Evolutionary conservation across 2,888 invertebrate genomes (phyloP).

Genomic region (Busseola fusca): DNA sequence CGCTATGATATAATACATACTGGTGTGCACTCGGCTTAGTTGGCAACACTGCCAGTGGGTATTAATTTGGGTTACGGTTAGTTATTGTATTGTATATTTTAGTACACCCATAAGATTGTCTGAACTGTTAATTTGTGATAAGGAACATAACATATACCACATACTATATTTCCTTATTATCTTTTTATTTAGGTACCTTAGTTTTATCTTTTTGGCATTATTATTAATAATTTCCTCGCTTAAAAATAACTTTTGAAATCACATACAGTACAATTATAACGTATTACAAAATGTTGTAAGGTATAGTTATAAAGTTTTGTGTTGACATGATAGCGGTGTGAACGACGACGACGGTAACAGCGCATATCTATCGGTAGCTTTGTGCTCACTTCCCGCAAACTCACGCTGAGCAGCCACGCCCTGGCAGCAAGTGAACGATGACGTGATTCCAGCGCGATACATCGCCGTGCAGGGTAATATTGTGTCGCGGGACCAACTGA

Average conservation of each 20-base stretch:
- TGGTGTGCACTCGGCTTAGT: slow-evolving; percentile 66
- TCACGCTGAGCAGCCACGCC: slow-evolving; percentile 79
- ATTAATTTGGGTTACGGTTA: slow-evolving; percentile 64
- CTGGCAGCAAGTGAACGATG: slow-evolving; percentile 81
- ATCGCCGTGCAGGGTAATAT: slow-evolving; percentile 85
- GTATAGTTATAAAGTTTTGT: slow-evolving; percentile 26
- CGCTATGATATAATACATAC: slow-evolving; percentile 64
- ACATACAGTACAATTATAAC: background rate
- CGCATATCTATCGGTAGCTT: slow-evolving; percentile 72
- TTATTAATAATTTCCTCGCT: background rate
- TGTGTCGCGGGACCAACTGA: slow-evolving; percentile 84
- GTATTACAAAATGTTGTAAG: slow-evolving; percentile 4
- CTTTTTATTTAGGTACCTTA: background rate
- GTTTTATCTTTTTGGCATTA: background rate
- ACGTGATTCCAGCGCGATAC: slow-evolving; percentile 85
- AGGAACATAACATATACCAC: slow-evolving; percentile 1
- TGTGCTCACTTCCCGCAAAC: slow-evolving; percentile 73
- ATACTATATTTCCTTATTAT: background rate
- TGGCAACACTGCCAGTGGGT: slow-evolving; percentile 60
- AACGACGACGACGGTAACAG: slow-evolving; percentile 54
- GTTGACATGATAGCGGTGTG: slow-evolving; percentile 62
- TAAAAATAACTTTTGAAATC: slow-evolving; percentile 6
- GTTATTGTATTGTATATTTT: slow-evolving; percentile 27
- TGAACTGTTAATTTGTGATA: slow-evolving; percentile 2
- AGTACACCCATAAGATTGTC: background rate